Percentiles rank a stretch among this genome's conserved stretches.
These are phyloP conservation scores for Leucania comma DNA, from an alignment of 2,888 invertebrate species.

Conservation along the genomic window DNA sequence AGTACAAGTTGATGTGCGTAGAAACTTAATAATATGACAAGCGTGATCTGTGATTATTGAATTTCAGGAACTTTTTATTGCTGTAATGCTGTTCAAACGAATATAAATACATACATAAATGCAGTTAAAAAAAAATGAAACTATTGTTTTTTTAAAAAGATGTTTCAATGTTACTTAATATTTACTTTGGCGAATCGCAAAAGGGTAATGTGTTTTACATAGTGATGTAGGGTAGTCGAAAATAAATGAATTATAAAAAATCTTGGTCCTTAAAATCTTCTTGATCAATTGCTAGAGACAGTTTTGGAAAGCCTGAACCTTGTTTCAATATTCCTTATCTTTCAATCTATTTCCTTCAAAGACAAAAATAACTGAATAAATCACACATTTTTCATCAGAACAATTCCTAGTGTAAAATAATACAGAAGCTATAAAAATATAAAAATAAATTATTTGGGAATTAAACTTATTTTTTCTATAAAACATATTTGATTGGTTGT, in stretches of 20 bases:
- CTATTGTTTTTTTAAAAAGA: constrained; percentile 27
- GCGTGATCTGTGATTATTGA: constrained; percentile 71
- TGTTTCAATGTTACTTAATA: neutral
- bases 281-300: neutral
- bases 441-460: too few species aligned
- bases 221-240: constrained; percentile 37
- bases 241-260: neutral
- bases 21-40: constrained; percentile 56
- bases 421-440: too few species aligned
- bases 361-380: neutral
- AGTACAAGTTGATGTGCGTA: constrained; percentile 50
- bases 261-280: neutral
- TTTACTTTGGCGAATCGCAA: neutral
- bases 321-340: neutral
- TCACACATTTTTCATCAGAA: neutral
- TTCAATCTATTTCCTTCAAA: neutral
- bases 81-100: constrained; percentile 41
- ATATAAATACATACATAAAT: constrained; percentile 16
- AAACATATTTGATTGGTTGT: neutral
- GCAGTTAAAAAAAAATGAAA: constrained; percentile 18
- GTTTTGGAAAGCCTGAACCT: too few species aligned
- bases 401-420: neutral
- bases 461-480: neutral
- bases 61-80: constrained; percentile 54
- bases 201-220: constrained; percentile 5